Conservation (phyloP, 2,888 invertebrate genomes). For the Napeogenes inachia region DNA sequence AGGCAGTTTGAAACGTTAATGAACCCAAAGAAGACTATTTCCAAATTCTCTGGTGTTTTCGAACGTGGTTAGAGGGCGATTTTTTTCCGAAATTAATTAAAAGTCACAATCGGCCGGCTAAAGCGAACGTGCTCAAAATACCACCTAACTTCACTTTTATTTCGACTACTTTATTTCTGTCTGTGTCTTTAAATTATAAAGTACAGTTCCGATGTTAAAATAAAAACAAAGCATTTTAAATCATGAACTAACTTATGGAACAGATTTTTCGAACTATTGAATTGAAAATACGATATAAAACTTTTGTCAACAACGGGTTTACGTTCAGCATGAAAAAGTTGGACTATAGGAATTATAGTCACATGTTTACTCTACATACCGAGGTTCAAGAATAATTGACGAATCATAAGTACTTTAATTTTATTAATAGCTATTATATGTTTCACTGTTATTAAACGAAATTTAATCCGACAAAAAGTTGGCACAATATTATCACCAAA, state of each 20-base stretch:
- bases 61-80: conserved; percentile 42
- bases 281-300: neutral
- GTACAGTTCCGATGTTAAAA: conserved; percentile 22
- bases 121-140: conserved; percentile 68
- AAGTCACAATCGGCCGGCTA: conserved; percentile 48
- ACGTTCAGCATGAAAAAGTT: too few relatives aligned
- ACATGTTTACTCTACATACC: too few relatives aligned
- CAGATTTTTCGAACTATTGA: neutral
- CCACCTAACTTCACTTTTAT: conserved; percentile 42
- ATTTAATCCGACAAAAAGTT: too few relatives aligned
- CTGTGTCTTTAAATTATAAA: conserved; percentile 42
- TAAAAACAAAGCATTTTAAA: conserved; percentile 5
- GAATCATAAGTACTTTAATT: too few relatives aligned
- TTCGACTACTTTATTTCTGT: conserved; percentile 55
- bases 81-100: conserved; percentile 63
- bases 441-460: too few relatives aligned
- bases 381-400: too few relatives aligned
- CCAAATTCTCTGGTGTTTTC: conserved; percentile 38
- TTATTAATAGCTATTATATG: too few relatives aligned
- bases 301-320: too few relatives aligned
- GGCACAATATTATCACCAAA: neutral
- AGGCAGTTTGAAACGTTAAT: conserved; percentile 19
- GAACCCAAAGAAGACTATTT: conserved; percentile 24
- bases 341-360: too few relatives aligned
- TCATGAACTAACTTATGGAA: neutral